phyloP scores from a whole-genome alignment of 2,113 vertebrate genomes.

The Eptesicus fuscus region DNA sequence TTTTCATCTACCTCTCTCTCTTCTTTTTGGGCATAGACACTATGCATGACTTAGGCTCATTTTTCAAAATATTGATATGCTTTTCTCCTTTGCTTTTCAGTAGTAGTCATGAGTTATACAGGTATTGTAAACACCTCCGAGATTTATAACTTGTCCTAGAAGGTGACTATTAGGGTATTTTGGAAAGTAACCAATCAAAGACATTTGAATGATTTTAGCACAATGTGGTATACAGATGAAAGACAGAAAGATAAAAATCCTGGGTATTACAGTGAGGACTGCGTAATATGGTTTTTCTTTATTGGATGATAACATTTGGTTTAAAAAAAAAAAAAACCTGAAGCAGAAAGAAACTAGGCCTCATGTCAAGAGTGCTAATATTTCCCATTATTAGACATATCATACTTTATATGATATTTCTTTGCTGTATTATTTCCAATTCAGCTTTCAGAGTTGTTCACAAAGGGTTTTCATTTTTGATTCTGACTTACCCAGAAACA shows the following conservation, averaged over 20 bases:
- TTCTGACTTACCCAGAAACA: not conserved
- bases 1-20: not conserved
- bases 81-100: not conserved
- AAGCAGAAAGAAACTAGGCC: not conserved
- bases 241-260: not conserved
- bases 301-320: conserved; percentile 8
- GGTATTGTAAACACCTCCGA: not conserved
- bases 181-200: not conserved
- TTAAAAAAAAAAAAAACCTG: conserved; percentile 6
- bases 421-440: not conserved
- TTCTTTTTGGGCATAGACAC: not conserved
- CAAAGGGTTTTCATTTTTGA: not conserved
- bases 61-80: not conserved
- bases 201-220: conserved; percentile 3
- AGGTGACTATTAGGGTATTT: not conserved
- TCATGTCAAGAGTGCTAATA: not conserved
- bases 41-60: not conserved
- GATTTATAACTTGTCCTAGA: not conserved
- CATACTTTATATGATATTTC: not conserved
- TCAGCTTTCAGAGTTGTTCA: not conserved
- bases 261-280: not conserved
- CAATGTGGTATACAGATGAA: not conserved
- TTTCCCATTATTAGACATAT: not conserved
- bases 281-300: not conserved
- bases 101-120: not conserved